Evolutionary conservation across 2,888 invertebrate species (phyloP), one percentile per base, ranked within the genome.

Genomic region (Drosophila lacicola): DNA sequence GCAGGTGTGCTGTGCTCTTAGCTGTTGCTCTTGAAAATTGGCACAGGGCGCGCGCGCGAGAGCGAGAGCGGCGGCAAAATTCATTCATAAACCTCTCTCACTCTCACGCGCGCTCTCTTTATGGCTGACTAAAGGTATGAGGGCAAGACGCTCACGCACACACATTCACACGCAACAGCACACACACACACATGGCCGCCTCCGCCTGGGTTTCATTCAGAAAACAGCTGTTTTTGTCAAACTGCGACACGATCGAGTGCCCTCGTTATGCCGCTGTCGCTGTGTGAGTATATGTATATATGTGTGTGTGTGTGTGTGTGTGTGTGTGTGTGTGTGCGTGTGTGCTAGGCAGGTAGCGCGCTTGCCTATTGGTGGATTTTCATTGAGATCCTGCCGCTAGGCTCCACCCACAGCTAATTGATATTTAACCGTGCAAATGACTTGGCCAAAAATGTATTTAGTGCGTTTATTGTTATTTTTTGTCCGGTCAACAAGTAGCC

Each of bases 241-340:
- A 79, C 79, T 74, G 80, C 78, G 72, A 82, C 77, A 74, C 82
- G 89, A 88, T 88, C 89, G 83, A 86, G 88, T 84, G 89, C 78
- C 83, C 83, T 83, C 87, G 88, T 88, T 83, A 86, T 86, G 88
- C 80, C 58, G 72, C 57, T 80, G 64, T 64, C 70, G 5, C 10
- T 67, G 61, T 73, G 34, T 42, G 14, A 33, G 54, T 42, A 45
- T 68, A 3, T 17, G 17, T 17, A 17, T 17, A 17, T 19, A 19
- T 34, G 65, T 36, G 50, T 42, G 51, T 33, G 49, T 49, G 19
- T n/a, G 41, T 47, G 50, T 53, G 54, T 51, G 53, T 19, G 21
- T 34, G 65, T 36, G 50, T 42, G 51, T 33, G 49, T 49, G 19
- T n/a, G 41, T 47, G 50, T 53, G 54, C 29, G 68, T 25, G 55